Base-by-base conservation (phyloP, 2,888 invertebrate genomes). In the Peribatodes rhomboidaria region DNA sequence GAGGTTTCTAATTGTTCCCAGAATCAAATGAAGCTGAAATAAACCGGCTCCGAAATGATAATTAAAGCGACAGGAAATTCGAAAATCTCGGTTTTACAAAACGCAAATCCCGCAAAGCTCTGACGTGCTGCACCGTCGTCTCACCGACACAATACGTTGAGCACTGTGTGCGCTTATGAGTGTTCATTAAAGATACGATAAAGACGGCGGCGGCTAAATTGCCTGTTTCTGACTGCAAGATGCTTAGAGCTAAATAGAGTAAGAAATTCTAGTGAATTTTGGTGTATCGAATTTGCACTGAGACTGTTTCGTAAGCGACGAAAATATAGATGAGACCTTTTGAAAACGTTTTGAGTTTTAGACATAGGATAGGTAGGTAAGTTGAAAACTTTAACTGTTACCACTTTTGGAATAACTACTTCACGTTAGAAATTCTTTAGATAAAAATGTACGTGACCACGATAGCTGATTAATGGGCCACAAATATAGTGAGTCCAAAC, bases 111-210 rank as follows among this genome's bases (percentile, higher is more conserved):
- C 82, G 77, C 86, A 85, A 87, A 87, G 82, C 81, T 65, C 80
- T 80, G 70, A 73, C 73, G 75, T 73, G 77, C 70, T 71, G 59
- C 60, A 61, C 60, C 67, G 67, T 61, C 57, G 80, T 79, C 77
- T 78, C 59, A 50, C 76, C 79, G 68, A 80, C 83, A 86, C 90
- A 89, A 87, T 88, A 86, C 86, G 83, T 81, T 88, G 88, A 91
- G 85, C 83, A 86, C 84, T 83, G 83, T 78, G 77, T 79, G 79
- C 84, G 90, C 88, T 92, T 92, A 90, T 87, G 92, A 92, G 88
- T 93, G 92, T 93, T 91, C 92, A 88, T 91, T 91, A 91, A 90
- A 92, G 92, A 92, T 92, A 92, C 90, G 88, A 90, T 91, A 90
- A 92, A 90, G 91, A 89, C 91, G 88, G 83, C 84, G 86, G 84